Evolutionary conservation across 2,113 vertebrate species (phyloP).

Genomic region (Sinocyclocheilus maitianheensis): DNA sequence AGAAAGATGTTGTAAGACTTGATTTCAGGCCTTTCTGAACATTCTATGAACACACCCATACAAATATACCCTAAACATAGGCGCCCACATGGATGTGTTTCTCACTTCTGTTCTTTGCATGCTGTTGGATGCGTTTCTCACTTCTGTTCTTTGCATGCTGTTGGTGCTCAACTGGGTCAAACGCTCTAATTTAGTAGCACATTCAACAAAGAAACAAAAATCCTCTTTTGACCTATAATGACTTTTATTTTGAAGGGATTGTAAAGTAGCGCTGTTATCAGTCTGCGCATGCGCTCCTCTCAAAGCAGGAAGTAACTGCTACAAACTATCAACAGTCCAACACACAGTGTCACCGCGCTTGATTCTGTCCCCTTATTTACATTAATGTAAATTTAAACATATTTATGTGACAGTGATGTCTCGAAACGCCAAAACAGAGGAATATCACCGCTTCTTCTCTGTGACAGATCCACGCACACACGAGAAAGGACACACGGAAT

Average conservation of each 20-base stretch:
- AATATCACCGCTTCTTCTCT: conserved; percentile 81
- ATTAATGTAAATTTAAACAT: not conserved
- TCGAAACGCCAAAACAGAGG: conserved; percentile 82
- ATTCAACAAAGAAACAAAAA: not conserved
- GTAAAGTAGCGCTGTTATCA: not conserved
- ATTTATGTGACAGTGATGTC: conserved; percentile 73
- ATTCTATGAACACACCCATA: not conserved
- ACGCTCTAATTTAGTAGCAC: not conserved
- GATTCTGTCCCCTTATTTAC: conserved; percentile 36
- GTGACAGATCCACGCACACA: conserved; percentile 84
- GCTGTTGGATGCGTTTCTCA: no score
- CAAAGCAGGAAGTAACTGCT: conserved; percentile 64
- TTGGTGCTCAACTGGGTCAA: not conserved
- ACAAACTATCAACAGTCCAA: conserved; percentile 26
- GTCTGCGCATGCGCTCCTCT: conserved; percentile 48
- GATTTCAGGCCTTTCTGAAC: not conserved
- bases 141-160: not conserved
- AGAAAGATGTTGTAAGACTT: not conserved
- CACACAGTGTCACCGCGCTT: conserved; percentile 30
- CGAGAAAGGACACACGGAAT: conserved; percentile 89
- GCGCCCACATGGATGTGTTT: not conserved
- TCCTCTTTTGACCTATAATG: not conserved
- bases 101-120: not conserved
- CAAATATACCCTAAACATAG: not conserved
- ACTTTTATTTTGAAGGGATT: conserved; percentile 30